phyloP scores from a whole-genome alignment of 2,797 vertebrate species.

The Knipowitschia caucasica region DNA sequence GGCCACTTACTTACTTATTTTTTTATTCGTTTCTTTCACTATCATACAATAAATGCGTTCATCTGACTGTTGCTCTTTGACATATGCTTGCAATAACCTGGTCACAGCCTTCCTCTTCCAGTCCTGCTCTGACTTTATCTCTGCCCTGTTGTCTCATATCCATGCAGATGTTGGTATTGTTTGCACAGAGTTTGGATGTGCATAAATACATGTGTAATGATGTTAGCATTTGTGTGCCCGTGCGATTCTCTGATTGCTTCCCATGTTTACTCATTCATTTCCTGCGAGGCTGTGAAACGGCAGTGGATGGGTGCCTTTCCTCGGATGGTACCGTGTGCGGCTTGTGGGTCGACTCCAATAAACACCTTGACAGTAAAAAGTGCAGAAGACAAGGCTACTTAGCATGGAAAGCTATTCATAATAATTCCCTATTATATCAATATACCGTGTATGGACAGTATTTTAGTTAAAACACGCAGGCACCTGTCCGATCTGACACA shows the following conservation, averaged over 20 bases:
- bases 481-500: not conserved
- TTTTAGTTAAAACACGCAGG: not conserved
- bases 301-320: conserved; percentile 30
- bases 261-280: conserved; percentile 65
- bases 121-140: conserved; percentile 25
- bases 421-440: not conserved
- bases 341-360: conserved; percentile 56
- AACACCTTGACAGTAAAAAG: conserved; percentile 33
- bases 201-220: conserved; percentile 63
- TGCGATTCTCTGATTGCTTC: conserved; percentile 61
- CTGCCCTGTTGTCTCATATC: conserved; percentile 31
- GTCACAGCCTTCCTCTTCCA: conserved; percentile 24
- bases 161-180: conserved; percentile 49
- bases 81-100: conserved; percentile 20
- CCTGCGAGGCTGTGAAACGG: conserved; percentile 45
- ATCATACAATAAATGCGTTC: conserved; percentile 9
- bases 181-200: conserved; percentile 47
- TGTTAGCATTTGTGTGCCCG: conserved; percentile 45
- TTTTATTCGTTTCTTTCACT: conserved; percentile 5
- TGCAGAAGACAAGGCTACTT: not conserved
- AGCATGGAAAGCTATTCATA: not conserved
- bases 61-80: conserved; percentile 12
- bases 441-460: not conserved
- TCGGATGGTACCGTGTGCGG: conserved; percentile 44
- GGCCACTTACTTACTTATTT: not conserved